Base-by-base conservation (phyloP, 2,113 vertebrate genomes). In the Rhinoptilus africanus region DNA sequence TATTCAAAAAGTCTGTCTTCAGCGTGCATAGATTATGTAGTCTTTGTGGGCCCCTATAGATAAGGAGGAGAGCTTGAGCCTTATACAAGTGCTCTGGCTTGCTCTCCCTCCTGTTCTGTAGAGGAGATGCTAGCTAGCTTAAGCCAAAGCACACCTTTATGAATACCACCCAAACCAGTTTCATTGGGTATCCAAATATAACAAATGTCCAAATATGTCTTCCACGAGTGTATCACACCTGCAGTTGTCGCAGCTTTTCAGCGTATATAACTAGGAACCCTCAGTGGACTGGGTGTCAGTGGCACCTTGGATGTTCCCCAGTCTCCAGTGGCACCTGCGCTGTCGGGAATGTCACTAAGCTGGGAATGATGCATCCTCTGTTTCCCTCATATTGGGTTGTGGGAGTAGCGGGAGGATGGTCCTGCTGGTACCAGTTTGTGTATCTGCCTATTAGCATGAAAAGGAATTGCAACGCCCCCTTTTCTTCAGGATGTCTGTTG, bases 401-500 rank as follows among this genome's bases (percentile, higher is more conserved):
- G 2, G 39, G 41, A 88, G 51, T 41, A 88, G 51, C 71, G 74
- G 67, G 79, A 80, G 71, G 63, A 74, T 50, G 35, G 60, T 92
- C 76, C 48, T 57, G 34, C 64, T 85, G n/a, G 2, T 30, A 41
- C 4, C 66, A 35, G 39, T 72, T 60, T 53, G 68, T 69, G 77
- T 59, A 14, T 85, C 80, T 89, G 91, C 80, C 60, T 43, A 41
- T 89, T 71, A 91, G 57, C 53, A 34, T 6, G 54, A 15, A 57
- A 57, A 76, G 77, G 72, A 82, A 50, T 76, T 50, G 64, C 17
- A 3, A 76, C 11, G 8, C 60, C 91, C 45, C 75, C 66, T 92
- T 85, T 92, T 87, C 87, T 89, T 92, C 80, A 81, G 86, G 74
- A 92, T 81, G 57, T 96, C 95, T 96, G 80, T 72, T 92, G 85